Percentiles rank a stretch among this genome's conserved stretches.
Conservation (phyloP, 2,113 vertebrate genomes). For the Rhabdornis inornatus region DNA sequence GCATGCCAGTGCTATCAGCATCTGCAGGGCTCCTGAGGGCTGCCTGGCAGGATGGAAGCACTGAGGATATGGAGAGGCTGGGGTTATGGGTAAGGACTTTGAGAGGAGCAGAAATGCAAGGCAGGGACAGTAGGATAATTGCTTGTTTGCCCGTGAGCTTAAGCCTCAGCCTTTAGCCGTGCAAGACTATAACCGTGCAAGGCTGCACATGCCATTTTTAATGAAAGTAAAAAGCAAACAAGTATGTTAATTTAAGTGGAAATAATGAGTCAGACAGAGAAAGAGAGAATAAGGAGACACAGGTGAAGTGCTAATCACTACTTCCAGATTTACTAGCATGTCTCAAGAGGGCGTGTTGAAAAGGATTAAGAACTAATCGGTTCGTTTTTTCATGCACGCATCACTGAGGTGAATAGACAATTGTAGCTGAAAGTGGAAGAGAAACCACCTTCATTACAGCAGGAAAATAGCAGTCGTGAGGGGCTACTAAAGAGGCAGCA, state of each 20-base stretch:
- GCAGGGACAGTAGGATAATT: neutral
- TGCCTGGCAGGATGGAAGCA: neutral
- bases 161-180: neutral
- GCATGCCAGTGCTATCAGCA: fast-evolving
- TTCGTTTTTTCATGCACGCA: neutral
- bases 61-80: neutral
- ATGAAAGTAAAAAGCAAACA: slow-evolving; percentile 18
- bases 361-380: slow-evolving; percentile 25
- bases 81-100: neutral
- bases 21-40: neutral
- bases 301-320: slow-evolving; percentile 42
- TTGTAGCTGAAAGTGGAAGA: slow-evolving; percentile 4
- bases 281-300: neutral
- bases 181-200: neutral
- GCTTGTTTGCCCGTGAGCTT: neutral
- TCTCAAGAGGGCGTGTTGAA: neutral
- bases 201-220: neutral
- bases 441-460: slow-evolving; percentile 35
- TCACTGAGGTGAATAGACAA: neutral
- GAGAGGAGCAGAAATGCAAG: neutral
- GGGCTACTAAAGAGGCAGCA: slow-evolving; percentile 39
- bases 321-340: neutral
- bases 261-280: slow-evolving; percentile 13
- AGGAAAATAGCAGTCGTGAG: slow-evolving; percentile 36
- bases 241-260: slow-evolving; percentile 18